Percentiles rank a stretch among this genome's conserved stretches.
phyloP scores from a whole-genome alignment of 2,797 vertebrate genomes.

The Setipinna tenuifilis region DNA sequence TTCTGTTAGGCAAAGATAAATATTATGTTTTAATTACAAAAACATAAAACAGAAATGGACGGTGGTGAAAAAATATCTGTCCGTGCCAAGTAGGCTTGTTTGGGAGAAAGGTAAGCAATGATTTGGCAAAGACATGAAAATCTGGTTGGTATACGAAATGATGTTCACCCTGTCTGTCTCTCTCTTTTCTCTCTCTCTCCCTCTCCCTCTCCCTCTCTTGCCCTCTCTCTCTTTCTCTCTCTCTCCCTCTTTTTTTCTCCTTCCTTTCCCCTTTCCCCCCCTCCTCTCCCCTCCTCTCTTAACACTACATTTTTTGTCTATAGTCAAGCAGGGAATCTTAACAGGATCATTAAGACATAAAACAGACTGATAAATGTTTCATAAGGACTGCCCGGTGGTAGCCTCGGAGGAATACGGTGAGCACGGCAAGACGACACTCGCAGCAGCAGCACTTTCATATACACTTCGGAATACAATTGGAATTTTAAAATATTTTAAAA shows the following conservation, averaged over 20 bases:
- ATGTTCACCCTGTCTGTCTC: constrained; percentile 69
- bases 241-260: constrained; percentile 54
- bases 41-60: constrained; percentile 82
- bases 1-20: constrained; percentile 86
- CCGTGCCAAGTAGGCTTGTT: constrained; percentile 67
- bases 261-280: constrained; percentile 35
- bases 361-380: constrained; percentile 82
- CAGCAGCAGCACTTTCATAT: constrained; percentile 68
- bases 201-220: constrained; percentile 56
- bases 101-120: constrained; percentile 73
- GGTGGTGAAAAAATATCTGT: constrained; percentile 46
- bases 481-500: constrained; percentile 78
- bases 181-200: constrained; percentile 55
- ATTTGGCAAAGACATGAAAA: constrained; percentile 74
- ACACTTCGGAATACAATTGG: constrained; percentile 74
- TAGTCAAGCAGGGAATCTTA: constrained; percentile 79
- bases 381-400: constrained; percentile 77
- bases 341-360: constrained; percentile 83
- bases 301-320: constrained; percentile 62
- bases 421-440: constrained; percentile 62
- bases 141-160: constrained; percentile 69
- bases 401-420: constrained; percentile 72
- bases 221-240: constrained; percentile 58
- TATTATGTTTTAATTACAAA: constrained; percentile 89
- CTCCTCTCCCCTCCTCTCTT: constrained; percentile 30